phyloP scores from a whole-genome alignment of 2,113 vertebrate genomes.

The Phasianus colchicus region DNA sequence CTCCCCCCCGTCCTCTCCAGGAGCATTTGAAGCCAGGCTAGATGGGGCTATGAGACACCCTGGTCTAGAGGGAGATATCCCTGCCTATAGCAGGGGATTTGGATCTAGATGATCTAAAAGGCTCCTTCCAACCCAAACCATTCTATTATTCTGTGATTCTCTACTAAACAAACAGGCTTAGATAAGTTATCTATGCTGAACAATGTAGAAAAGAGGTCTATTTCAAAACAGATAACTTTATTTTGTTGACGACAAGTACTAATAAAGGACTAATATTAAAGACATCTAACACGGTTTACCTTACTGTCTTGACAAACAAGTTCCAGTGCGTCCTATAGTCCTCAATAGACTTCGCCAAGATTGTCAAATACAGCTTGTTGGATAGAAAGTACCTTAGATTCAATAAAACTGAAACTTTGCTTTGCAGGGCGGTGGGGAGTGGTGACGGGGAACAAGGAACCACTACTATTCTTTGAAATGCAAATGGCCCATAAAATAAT shows the following conservation, averaged over 20 bases:
- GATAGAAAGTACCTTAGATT: not conserved
- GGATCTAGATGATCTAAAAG: no score
- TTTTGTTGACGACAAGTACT: not conserved
- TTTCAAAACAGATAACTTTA: not conserved
- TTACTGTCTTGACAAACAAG: not conserved
- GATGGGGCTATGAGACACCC: no score
- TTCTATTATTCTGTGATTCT: not conserved
- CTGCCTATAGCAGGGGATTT: no score
- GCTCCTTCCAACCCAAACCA: no score
- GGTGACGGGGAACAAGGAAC: no score
- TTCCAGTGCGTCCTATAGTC: not conserved
- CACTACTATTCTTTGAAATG: not conserved
- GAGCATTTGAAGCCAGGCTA: no score
- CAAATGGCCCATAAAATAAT: not conserved
- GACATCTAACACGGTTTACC: not conserved
- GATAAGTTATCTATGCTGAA: not conserved
- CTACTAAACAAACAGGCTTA: not conserved
- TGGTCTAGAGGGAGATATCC: no score
- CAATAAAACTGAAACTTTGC: not conserved
- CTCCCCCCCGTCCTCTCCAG: no score
- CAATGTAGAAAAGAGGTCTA: not conserved
- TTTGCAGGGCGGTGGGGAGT: not conserved
- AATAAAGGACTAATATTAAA: not conserved
- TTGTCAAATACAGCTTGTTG: not conserved
- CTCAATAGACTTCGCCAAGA: not conserved